phyloP scores from a whole-genome alignment of 2,113 vertebrate species.

The Pseudorhombus dupliciocellatus region DNA sequence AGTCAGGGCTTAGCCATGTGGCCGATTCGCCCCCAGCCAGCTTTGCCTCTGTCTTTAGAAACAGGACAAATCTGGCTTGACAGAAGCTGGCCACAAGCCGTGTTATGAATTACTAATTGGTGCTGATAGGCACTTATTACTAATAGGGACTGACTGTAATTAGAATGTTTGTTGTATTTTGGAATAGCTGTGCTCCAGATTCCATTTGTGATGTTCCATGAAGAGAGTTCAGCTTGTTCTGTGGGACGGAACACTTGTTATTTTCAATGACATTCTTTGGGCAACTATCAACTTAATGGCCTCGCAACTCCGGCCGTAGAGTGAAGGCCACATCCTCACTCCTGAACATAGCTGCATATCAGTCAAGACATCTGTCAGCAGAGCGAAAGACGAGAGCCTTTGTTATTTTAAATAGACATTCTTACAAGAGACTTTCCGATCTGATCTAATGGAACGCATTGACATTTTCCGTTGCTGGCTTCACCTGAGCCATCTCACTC shows the following conservation, averaged over 20 bases:
- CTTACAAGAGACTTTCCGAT: slow-evolving; percentile 54
- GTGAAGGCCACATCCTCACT: slow-evolving; percentile 34
- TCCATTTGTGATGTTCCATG: slow-evolving; percentile 10
- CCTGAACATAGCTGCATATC: slow-evolving; percentile 53
- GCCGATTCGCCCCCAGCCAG: slow-evolving; percentile 54
- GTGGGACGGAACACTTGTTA: slow-evolving; percentile 48
- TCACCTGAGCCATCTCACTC: slow-evolving; percentile 54
- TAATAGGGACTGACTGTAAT: slow-evolving; percentile 48
- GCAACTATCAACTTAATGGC: slow-evolving; percentile 51
- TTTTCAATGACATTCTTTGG: slow-evolving; percentile 49
- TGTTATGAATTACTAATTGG: slow-evolving; percentile 55
- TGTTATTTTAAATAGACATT: slow-evolving; percentile 69
- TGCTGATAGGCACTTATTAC: slow-evolving; percentile 34
- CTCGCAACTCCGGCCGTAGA: slow-evolving; percentile 24
- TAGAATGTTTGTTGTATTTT: slow-evolving; percentile 31
- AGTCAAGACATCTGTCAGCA: slow-evolving; percentile 54
- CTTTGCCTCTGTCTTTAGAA: slow-evolving; percentile 51
- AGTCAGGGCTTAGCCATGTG: slow-evolving; percentile 67
- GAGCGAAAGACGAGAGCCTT: slow-evolving; percentile 48
- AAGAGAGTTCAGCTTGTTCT: slow-evolving; percentile 10
- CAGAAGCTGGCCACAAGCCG: slow-evolving; percentile 42
- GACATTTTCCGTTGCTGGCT: slow-evolving; percentile 56
- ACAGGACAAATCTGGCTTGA: slow-evolving; percentile 53
- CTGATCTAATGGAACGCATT: slow-evolving; percentile 57
- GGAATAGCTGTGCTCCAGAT: slow-evolving; percentile 23